Evolutionary conservation across 1,140 invertebrate species (phyloP), one percentile per base, ranked within the genome.

Genomic region (Solen grandis): DNA sequence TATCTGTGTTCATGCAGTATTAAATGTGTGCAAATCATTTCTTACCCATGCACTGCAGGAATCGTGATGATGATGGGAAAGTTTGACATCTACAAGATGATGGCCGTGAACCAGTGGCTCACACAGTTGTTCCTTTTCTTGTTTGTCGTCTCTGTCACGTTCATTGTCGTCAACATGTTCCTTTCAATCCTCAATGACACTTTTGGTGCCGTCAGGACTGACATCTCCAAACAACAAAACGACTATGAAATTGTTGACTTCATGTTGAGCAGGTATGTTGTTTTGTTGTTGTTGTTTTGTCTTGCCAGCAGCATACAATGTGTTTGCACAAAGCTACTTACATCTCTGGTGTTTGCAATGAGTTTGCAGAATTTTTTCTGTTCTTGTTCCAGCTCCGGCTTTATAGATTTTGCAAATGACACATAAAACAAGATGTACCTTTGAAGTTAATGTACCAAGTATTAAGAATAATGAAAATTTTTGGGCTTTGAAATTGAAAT

Each of bases 211-310:
- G 89, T 92, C 31, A 83, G 88, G 29, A 78, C 83, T n/a, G 95
- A 96, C 88, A 93, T 95, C 54, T 91, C 93, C n/a, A 92, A 93
- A 33, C 93, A 95, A 72, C 92, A 92, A 27, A 94, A 95, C 84
- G 94, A 95, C 84, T 94, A 95, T 88, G 94, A 95, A 88, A 93
- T 95, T 85, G 93, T 93, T 1, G 93, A 94, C 83, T 94, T 94
- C 86, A 93, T 94, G 86, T 89, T 93, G 77, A 66, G 65, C 81
- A 72, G 77, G 77, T 80, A 54, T 2, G 46, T 38, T 35, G 14
- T 66, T n/a, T n/a, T 60, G n/a, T n/a, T n/a, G n/a, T n/a, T n/a
- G n/a, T n/a, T n/a, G n/a, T n/a, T n/a, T n/a, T n/a, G n/a, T n/a
- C n/a, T n/a, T n/a, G n/a, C n/a, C n/a, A n/a, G n/a, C n/a, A n/a